phyloP scores from a whole-genome alignment of 2,888 invertebrate genomes.

The Acronicta psi region DNA sequence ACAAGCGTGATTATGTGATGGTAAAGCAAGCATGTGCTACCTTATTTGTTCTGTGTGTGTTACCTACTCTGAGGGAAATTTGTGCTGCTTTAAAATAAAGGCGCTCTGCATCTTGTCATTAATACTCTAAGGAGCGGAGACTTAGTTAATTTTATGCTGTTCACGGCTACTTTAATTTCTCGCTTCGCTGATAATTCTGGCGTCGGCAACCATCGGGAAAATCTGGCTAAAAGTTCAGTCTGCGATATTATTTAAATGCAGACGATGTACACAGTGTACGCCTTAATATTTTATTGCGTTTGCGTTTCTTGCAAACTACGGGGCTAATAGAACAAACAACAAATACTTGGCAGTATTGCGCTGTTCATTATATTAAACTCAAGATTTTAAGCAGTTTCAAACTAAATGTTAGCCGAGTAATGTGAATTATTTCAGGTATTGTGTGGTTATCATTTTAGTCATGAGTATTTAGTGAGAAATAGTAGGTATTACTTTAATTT shows the following conservation, averaged over 20 bases:
- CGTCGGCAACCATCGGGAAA: constrained; percentile 77
- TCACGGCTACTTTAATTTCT: constrained; percentile 86
- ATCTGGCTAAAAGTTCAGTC: constrained; percentile 74
- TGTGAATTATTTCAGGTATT: background rate
- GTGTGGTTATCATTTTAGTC: background rate
- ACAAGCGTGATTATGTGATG: no score
- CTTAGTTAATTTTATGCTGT: constrained; percentile 86
- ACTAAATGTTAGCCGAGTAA: no score
- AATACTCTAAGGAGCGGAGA: constrained; percentile 55
- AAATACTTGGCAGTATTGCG: constrained; percentile 27
- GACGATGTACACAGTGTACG: constrained; percentile 63
- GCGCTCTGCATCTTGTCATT: constrained; percentile 37
- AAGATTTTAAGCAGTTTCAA: no score
- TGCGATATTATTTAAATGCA: constrained; percentile 76
- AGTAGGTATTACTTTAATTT: no score
- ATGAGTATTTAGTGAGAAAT: no score
- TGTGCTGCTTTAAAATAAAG: no score
- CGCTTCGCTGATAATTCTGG: constrained; percentile 84
- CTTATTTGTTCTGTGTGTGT: no score
- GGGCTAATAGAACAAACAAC: constrained; percentile 30
- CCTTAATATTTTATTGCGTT: constrained; percentile 56
- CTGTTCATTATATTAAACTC: constrained; percentile 10
- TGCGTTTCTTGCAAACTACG: constrained; percentile 44
- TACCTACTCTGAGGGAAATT: no score
- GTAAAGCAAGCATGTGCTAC: no score